phyloP scores from a whole-genome alignment of 2,888 invertebrate species.

The Steinernema scapterisci region DNA sequence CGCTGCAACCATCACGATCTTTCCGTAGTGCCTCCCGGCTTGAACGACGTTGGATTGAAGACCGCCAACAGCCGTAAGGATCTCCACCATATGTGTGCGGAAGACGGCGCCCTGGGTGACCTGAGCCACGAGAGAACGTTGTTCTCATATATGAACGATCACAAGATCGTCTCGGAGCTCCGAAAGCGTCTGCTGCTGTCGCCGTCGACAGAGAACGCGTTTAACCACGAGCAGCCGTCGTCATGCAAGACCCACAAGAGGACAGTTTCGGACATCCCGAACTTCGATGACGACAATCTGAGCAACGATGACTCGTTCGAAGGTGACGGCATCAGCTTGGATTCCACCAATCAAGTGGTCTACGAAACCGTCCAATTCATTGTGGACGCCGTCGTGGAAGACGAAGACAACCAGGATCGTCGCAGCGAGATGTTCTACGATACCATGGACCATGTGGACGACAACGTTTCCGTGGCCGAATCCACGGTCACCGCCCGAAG shows the following conservation, averaged over 20 bases:
- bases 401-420: conserved; percentile 8
- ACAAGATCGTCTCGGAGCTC: conserved; percentile 7
- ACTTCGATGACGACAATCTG: conserved; percentile 48
- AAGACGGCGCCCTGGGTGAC: conserved; percentile 7
- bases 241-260: conserved; percentile 37
- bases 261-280: conserved; percentile 55
- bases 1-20: conserved; percentile 52
- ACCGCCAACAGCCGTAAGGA: conserved; percentile 59
- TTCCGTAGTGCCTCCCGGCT: conserved; percentile 49
- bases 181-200: conserved; percentile 1
- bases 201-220: neutral
- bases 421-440: conserved; percentile 18
- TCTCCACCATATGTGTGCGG: conserved; percentile 57
- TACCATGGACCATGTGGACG: neutral
- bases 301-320: conserved; percentile 55
- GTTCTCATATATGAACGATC: conserved; percentile 14
- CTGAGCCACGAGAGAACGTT: neutral
- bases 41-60: conserved; percentile 54
- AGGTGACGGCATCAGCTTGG: conserved; percentile 44
- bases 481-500: conserved; percentile 14
- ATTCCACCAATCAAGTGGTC: conserved; percentile 55
- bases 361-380: conserved; percentile 55
- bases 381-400: conserved; percentile 54
- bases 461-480: conserved; percentile 2
- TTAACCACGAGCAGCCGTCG: neutral